Evolutionary conservation across 2,888 invertebrate genomes (phyloP), one percentile per base, ranked within the genome.

Genomic region (Drosophila sordidula): DNA sequence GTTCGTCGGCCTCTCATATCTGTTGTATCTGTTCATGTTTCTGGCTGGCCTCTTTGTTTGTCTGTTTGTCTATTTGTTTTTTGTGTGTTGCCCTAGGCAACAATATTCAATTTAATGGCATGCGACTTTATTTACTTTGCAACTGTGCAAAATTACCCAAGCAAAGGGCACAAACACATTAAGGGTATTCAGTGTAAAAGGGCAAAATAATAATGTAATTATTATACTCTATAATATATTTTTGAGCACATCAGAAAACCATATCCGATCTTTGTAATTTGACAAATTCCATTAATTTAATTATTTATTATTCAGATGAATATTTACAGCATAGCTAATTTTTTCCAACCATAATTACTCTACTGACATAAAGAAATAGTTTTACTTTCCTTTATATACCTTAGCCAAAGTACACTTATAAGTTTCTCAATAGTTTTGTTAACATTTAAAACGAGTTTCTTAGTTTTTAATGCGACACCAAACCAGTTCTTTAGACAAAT

Each of bases 71-170:
- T 39, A 56, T 16, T 38, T 18, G 36, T 16, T 49, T 36, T 51
- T 8, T n/a, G 26, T 36, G 41, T 9, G 81, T 80, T 75, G 75
- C 81, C 70, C 50, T 9, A 6, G 73, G 82, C 73, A 78, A 76
- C 80, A 45, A 70, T 65, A 76, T 74, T 70, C 76, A 71, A 74
- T 74, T 76, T 70, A 81, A 66, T 79, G 73, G 11, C 63, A 61
- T 41, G 49, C 66, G 32, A 57, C 59, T 39, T 46, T 75, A 61
- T 75, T 74, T 75, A 49, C 51, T 66, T 56, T 66, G 29, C 61
- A 59, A 65, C 44, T 70, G 36, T 70, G 71, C 59, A 65, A 58
- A 46, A 62, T 45, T 11, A 18, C 49, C 38, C 38, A 63, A 42
- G 55, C 26, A n/a, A 41, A 14, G 16, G 3, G 16, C 52, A 41